Evolutionary conservation across 1,140 invertebrate species (phyloP), one percentile per base, ranked within the genome.

Genomic region (Copidosoma floridanum): DNA sequence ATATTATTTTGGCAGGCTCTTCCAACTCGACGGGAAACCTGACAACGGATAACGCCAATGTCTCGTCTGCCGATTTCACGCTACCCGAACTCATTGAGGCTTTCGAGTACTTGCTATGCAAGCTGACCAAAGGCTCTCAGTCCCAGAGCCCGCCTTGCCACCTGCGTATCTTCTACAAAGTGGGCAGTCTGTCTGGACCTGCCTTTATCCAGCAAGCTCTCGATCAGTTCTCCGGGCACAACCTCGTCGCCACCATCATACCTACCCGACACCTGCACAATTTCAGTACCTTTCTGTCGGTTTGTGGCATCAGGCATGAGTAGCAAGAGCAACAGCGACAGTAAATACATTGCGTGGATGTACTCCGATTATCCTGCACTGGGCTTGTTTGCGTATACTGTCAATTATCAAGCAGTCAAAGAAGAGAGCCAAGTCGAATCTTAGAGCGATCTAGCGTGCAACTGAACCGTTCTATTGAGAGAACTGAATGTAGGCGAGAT

Each of bases 241-340:
- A 82, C 62, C 81, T 91, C 65, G 86, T 87, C 32, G 86, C 87
- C 44, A 91, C 88, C 10, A 82, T 90, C 43, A 82, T 93, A 78
- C 91, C 91, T 38, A 90, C 90, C 56, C 84, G 84, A 63, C 86
- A 88, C 75, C 81, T 93, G 70, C 88, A 89, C 74, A 88, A 88
- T 78, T 85, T 87, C 64, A 86, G 86, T 82, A 89, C 88, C 66
- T 89, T 90, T 75, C 80, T 92, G 61, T 91, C 89, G 59, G 86
- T 92, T 66, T 89, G 85, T 71, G 88, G 87, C 32, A 82, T 88
- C 29, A 80, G 86, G 63, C 85, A 87, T 68, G 81, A 84, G 66
- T 83, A 63, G 26, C 26, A 41, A 7, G 18, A 43, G 18, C 40
- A 43, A 3, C 16, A 53, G 14, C 29, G 14, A 40, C 26, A 18